Percentiles rank a stretch among this genome's conserved stretches.
Evolutionary conservation across 1,140 invertebrate genomes (phyloP).

Genomic region (Aphelenchoides avenae): DNA sequence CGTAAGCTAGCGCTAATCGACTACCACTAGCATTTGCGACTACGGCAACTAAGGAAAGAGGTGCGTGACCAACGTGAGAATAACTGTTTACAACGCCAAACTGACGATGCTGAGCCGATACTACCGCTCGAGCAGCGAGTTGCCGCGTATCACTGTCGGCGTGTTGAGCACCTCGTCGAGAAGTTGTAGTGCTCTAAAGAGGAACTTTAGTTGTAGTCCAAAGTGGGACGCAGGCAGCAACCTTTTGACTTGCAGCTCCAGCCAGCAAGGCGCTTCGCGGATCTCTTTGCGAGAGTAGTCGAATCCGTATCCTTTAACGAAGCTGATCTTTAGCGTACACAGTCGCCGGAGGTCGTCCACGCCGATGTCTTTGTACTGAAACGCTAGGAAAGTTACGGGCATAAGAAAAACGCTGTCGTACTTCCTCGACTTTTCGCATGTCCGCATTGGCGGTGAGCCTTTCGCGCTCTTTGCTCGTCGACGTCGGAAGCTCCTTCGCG

Average conservation of each 20-base stretch:
- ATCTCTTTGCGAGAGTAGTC: conserved; percentile 19
- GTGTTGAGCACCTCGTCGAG: conserved; percentile 38
- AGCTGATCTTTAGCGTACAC: conserved; percentile 39
- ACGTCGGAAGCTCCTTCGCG: no score
- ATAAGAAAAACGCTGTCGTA: background rate
- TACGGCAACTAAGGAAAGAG: no score
- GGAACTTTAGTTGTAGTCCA: background rate
- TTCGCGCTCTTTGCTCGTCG: no score
- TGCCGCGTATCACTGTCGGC: conserved; percentile 1
- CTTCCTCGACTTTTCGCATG: background rate
- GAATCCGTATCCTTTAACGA: conserved; percentile 39
- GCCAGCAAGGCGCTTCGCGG: conserved; percentile 32
- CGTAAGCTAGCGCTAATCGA: no score
- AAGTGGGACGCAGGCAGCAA: background rate
- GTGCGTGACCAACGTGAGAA: no score
- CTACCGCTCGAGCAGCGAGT: no score
- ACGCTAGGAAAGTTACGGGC: background rate
- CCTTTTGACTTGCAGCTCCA: conserved; percentile 35
- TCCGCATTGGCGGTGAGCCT: no score
- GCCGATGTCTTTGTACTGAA: conserved; percentile 14
- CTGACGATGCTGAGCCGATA: no score
- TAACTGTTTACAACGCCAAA: no score
- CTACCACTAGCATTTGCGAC: no score
- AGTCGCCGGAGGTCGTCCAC: conserved; percentile 23
- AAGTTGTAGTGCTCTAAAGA: conserved; percentile 35